Evolutionary conservation across 2,888 invertebrate species (phyloP).

Genomic region (Crossocerus cetratus): DNA sequence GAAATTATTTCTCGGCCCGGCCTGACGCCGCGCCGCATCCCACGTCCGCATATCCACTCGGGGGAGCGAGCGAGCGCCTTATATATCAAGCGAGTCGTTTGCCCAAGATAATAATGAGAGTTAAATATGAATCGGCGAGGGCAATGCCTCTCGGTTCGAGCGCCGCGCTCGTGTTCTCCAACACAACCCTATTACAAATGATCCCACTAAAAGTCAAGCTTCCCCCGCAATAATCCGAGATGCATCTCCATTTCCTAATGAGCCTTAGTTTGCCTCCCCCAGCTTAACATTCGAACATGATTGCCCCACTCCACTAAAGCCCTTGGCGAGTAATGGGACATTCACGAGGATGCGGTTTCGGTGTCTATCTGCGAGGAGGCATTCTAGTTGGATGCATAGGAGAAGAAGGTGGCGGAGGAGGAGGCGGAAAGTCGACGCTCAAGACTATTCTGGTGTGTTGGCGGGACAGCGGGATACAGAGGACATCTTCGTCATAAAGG

Average conservation of each 20-base stretch:
- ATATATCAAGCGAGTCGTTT: conserved; percentile 36
- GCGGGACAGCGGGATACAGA: conserved; percentile 16
- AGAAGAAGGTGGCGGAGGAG: neutral
- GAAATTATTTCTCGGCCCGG: conserved; percentile 43
- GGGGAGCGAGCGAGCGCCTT: neutral
- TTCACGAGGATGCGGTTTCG: neutral
- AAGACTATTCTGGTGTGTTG: neutral
- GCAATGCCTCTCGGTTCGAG: conserved; percentile 23
- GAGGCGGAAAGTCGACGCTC: neutral
- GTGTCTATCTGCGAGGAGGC: conserved; percentile 5
- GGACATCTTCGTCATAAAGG: conserved; percentile 48
- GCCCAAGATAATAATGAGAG: conserved; percentile 43
- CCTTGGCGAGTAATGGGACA: neutral
- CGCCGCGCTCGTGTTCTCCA: neutral
- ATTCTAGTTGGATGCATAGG: neutral
- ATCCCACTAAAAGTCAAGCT: conserved; percentile 4
- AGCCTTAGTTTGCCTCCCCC: neutral
- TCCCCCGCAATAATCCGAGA: neutral
- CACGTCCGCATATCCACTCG: neutral
- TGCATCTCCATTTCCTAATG: neutral
- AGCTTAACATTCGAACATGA: neutral
- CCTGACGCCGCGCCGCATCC: conserved; percentile 3
- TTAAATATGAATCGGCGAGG: conserved; percentile 43
- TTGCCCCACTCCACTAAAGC: neutral
- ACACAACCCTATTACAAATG: conserved; percentile 5